Evolutionary conservation across 2,113 vertebrate species (phyloP), one percentile per base, ranked within the genome.

Genomic region (Chitala chitala): DNA sequence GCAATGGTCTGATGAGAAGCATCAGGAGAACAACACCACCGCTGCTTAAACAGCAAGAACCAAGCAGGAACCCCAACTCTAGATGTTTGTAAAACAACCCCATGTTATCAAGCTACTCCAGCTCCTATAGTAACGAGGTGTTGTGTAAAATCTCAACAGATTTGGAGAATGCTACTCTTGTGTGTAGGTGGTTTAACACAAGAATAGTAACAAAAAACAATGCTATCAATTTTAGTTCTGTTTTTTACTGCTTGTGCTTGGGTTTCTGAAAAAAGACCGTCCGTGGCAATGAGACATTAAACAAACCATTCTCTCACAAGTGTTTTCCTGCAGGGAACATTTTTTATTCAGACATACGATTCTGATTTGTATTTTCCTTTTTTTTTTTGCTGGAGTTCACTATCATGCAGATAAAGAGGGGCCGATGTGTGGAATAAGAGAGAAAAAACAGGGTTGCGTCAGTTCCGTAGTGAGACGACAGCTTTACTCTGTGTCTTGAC

Each of bases 301-400:
- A 53, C 61, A 74, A 65, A 74, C 66, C 55, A 63, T 66, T 65
- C 55, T 74, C 63, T 74, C 36, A 50, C 66, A 74, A 74, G 33
- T 66, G 48, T 54, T 74, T 53, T 74, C 58, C 46, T 65, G 31
- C 50, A 74, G 46, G 58, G 61, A 48, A 40, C 50, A 44, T 42
- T 40, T 46, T 40, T 63, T 63, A 63, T 74, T 65, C 59, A n/a
- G 36, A 74, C 73, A 74, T 74, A 61, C 68, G 73, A 54, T 29
- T 54, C 29, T 42, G 22, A 74, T 74, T 74, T 40, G 29, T 20
- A 8, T 6, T 55, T 66, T 54, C 50, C 40, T 20, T 31, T 65
- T 36, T 38, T 56, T 36, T 29, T 64, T 22, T 2, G 12, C 24
- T 29, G 44, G 44, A 8, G 63, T 44, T 10, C 63, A 66, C 31